Conservation (phyloP, 1,140 invertebrate genomes). For the Lasioglossum baleicum region DNA sequence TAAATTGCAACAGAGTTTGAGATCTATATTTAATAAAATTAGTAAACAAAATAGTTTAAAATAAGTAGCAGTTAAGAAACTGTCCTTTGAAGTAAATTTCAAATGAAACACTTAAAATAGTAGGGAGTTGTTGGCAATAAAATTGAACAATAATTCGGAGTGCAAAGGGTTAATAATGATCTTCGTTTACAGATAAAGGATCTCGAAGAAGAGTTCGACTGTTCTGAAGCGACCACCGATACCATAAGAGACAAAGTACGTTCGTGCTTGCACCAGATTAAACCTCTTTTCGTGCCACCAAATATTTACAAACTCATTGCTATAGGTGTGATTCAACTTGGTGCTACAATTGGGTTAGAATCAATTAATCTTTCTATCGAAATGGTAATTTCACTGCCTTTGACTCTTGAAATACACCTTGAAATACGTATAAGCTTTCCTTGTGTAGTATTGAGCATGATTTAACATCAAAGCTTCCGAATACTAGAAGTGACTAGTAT, state of each 20-base stretch:
- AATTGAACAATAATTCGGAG: too few relatives aligned
- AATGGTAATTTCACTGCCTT: too few relatives aligned
- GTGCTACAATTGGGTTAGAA: slow-evolving; percentile 82
- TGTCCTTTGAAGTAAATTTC: too few relatives aligned
- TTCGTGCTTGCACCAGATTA: slow-evolving; percentile 75
- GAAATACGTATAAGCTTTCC: background rate
- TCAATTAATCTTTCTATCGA: background rate
- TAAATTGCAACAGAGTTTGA: too few relatives aligned
- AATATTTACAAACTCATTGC: slow-evolving; percentile 85
- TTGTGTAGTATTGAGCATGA: too few relatives aligned
- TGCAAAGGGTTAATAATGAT: background rate
- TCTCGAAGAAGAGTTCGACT: slow-evolving; percentile 76
- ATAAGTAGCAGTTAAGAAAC: too few relatives aligned
- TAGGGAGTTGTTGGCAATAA: too few relatives aligned
- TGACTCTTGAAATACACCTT: background rate
- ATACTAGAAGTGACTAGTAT: too few relatives aligned
- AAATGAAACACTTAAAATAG: too few relatives aligned
- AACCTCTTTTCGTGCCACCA: slow-evolving; percentile 83
- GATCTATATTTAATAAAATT: too few relatives aligned
- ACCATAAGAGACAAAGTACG: slow-evolving; percentile 51
- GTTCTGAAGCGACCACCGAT: slow-evolving; percentile 66
- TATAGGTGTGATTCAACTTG: slow-evolving; percentile 87
- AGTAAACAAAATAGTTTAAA: too few relatives aligned
- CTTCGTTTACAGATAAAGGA: slow-evolving; percentile 66
- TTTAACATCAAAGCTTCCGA: too few relatives aligned